Base-by-base conservation (phyloP, 2,113 vertebrate genomes). In the Hirundichthys speculiger region DNA sequence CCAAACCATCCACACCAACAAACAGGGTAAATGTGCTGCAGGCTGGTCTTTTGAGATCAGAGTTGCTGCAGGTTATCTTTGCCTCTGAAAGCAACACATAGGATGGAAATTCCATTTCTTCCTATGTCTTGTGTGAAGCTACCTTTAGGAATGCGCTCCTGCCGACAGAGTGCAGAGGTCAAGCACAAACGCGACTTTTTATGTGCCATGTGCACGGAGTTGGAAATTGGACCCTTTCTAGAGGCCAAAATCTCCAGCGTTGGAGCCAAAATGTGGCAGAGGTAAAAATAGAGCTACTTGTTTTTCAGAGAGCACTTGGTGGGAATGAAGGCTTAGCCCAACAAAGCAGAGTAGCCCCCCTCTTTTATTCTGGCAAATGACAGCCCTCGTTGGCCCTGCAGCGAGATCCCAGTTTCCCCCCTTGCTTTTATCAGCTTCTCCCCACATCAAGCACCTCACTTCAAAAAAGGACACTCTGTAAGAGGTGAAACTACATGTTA, bases 281-380 rank as follows among this genome's bases (percentile, higher is more conserved):
- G 57, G 80, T 89, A 91, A 89, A 90, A 87, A 91, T 88, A 89
- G 86, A 79, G 84, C 38, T 76, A 62, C 78, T 83, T 86, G 80
- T 79, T 79, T 88, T 81, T 27, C 53, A 38, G 49, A 70, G 79
- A 77, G 78, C 74, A 57, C 69, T 86, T 82, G 78, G 78, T 86
- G 84, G 84, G 86, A 90, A 88, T 82, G 81, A 86, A 89, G 71
- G 27, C 65, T 81, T 73, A 73, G 57, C 20, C 57, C 56, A 70
- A 77, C 76, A 77, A 88, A 86, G 73, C 67, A 71, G 60, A 75
- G 72, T 66, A 77, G 69, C 47, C 72, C n/a, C n/a, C 12, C 54
- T 51, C 57, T 34, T 20, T 66, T 77, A 22, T 79, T 60, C 75
- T 71, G 80, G 73, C 73, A 72, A 51, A 66, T 16, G 48, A 67